Base-by-base conservation (phyloP, 2,797 vertebrate species). In the Tympanoctomys barrerae region DNA sequence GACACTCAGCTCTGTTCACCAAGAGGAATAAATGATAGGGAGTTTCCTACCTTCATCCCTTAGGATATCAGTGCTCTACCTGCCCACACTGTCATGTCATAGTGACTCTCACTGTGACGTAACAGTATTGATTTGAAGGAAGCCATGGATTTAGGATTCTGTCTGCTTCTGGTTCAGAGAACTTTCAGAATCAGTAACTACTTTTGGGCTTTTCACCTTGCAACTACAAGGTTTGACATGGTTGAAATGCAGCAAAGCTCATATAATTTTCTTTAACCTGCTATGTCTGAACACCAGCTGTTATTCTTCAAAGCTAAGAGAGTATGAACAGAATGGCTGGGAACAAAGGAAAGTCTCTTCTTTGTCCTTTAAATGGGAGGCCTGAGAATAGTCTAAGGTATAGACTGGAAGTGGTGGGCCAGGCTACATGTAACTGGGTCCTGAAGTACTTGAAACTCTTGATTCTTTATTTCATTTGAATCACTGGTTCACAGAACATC, bases 281-380 rank as follows among this genome's bases (percentile, higher is more conserved):
- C 73, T 87, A n/a, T 49, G 39, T 87, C 54, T 91, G 81, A 85
- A 1, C 46, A 2, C 61, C 66, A 16, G 77, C 70, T 77, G 16
- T 28, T 88, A 78, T 79, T 84, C 89, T 89, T 82, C 22, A 88
- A 64, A 22, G 61, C 83, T 92, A 78, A 94, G 62, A 64, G 26
- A 90, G 39, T 92, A 86, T 82, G 71, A 90, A 54, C 68, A 95
- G 28, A 89, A 91, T 75, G 19, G 42, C 71, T 90, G 21, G 14
- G 49, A 22, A 83, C 39, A 42, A 46, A 78, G 28, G 21, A 18
- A 92, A 89, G 62, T 81, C n/a, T 70, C 2, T 68, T 86, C 46
- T 61, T 83, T 68, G 73, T 61, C 80, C 66, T 89, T 62, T 11
- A 49, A 62, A 75, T 81, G 59, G 52, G 73, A 92, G 54, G 61